Evolutionary conservation across 1,140 invertebrate genomes (phyloP), one percentile per base, ranked within the genome.

Genomic region (Saccostrea cuccullata): DNA sequence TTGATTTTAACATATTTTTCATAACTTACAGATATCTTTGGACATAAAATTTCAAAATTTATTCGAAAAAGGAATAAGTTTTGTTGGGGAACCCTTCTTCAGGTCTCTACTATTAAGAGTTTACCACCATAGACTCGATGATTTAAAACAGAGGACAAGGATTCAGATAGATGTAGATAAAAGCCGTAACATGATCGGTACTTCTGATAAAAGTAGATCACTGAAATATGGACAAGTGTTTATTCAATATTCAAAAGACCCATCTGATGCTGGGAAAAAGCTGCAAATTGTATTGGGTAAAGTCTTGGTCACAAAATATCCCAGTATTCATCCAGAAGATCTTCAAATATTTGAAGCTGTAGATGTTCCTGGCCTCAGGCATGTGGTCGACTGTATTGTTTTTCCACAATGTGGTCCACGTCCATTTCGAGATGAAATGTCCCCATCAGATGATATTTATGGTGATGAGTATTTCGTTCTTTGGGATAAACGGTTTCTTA

Each of bases 381-480:
- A 88, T 47, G 15, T 88, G 13, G 60, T 84, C 0, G 89, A 90
- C 55, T 90, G 89, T 40, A 90, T 90, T 55, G 89, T 90, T 2
- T 90, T 90, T 77, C 89, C 89, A 17, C 60, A 86, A 55, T 30
- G 67, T 9, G 89, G 89, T 5, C 9, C 5, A 1, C 55, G 89
- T 73, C 89, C 89, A 56, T 87, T 88, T 30, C 89, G 86, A 56
- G 60, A 88, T 55, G 89, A 90, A 86, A 90, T 88, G 70, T 85
- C 89, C 5, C 86, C 86, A n/a, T 90, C 89, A 13, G 89, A 90
- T 86, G 89, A 90, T 86, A 58, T 90, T 26, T 86, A 90, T 86
- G 89, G 89, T 17, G 89, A 90, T 26, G 86, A 47, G 83, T 90
- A 86, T 73, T 88, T 88, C 73, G 87, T 90, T 4, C 84, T 36